Base-by-base conservation (phyloP, 2,888 invertebrate genomes). In the Agrenia bidenticulata region DNA sequence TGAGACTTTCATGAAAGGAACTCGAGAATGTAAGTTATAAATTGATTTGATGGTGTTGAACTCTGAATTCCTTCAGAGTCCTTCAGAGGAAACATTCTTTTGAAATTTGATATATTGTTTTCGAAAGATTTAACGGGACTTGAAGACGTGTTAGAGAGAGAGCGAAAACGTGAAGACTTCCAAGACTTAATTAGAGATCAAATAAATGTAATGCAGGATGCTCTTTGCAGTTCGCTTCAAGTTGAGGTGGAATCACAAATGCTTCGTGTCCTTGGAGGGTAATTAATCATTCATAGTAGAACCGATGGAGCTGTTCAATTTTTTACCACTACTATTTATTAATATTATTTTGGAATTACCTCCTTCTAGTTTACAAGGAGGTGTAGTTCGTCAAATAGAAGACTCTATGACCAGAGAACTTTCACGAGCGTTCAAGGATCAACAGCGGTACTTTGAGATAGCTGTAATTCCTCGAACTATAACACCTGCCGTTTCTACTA, bases 11-110 rank as follows among this genome's bases (percentile, higher is more conserved):
- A 87, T 89, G 59, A 85, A 85, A 72, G 97, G 97, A 61, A 92
- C 94, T 7, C 89, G 88, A 79, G 94, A 96, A 81, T 94, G 94
- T 94, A 82, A 86, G n/a, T n/a, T n/a, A n/a, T n/a, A n/a, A n/a
- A 13, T 9, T 13, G 41, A 13, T n/a, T n/a, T n/a, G n/a, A n/a
- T n/a, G 39, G 39, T 11, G 39, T 7, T 39, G 7, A 39, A 11
- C 15, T 39, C 15, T 39, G 39, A 39, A 39, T 7, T 11, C 39
- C 39, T 39, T 39, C 15, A 39, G n/a, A n/a, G 19, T 19, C 7
- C 39, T 26, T 41, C 26, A 17, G 27, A 26, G n/a, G n/a, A n/a
- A n/a, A n/a, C 19, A 37, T 60, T 9, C n/a, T 41, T 57, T 57
- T 15, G 19, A 58, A 56, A 11, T 56, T 42, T 63, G 5, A n/a